phyloP scores from a whole-genome alignment of 2,888 invertebrate genomes.

The Lasioglossum oenotherae region DNA sequence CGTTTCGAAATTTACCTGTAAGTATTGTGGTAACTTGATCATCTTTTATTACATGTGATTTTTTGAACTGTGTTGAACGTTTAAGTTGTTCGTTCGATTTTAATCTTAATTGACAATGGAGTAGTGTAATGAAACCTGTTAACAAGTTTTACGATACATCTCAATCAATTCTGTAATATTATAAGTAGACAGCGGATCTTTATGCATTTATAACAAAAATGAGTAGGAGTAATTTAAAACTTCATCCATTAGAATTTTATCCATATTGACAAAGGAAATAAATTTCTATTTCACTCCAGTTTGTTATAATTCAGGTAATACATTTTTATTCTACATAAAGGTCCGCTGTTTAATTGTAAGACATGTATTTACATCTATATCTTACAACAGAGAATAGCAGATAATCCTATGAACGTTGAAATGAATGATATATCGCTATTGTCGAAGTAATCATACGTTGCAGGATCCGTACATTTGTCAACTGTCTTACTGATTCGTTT shows the following conservation, averaged over 20 bases:
- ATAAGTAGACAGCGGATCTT: not conserved
- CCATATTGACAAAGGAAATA: too few relatives aligned
- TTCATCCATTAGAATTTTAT: too few relatives aligned
- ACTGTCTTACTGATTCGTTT: not conserved
- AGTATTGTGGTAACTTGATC: not conserved
- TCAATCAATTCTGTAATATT: not conserved
- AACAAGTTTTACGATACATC: not conserved
- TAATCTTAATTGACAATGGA: not conserved
- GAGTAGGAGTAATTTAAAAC: too few relatives aligned
- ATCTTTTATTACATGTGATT: not conserved
- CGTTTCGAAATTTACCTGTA: not conserved
- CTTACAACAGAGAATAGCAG: constrained; percentile 5
- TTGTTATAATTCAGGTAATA: too few relatives aligned
- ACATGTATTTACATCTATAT: not conserved
- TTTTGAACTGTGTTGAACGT: too few relatives aligned
- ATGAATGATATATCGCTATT: constrained; percentile 6
- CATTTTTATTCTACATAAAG: too few relatives aligned
- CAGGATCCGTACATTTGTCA: not conserved
- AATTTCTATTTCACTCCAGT: too few relatives aligned
- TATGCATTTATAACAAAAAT: too few relatives aligned
- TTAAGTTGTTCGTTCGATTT: not conserved
- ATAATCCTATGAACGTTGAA: not conserved
- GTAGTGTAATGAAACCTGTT: constrained; percentile 7
- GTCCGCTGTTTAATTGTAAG: too few relatives aligned
- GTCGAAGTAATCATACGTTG: constrained; percentile 1